Conservation (phyloP, 2,113 vertebrate genomes). For the Chaenocephalus aceratus region DNA sequence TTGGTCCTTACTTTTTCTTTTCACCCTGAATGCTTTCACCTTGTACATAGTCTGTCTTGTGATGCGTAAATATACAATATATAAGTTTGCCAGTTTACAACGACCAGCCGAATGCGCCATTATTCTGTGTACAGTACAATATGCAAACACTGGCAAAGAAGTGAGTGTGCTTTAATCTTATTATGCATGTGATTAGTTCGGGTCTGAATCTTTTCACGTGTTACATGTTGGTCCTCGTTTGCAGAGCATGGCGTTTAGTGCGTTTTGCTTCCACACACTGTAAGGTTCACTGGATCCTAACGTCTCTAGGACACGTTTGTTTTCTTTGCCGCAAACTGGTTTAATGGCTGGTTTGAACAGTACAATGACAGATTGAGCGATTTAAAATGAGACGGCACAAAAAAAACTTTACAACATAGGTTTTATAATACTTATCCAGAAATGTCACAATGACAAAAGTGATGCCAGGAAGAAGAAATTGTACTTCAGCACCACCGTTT, state of each 20-base stretch:
- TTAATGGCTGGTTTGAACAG: slow-evolving; percentile 8
- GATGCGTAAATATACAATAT: slow-evolving; percentile 22
- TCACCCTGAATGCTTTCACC: slow-evolving; percentile 59
- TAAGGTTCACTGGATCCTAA: slow-evolving; percentile 36
- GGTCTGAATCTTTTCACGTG: slow-evolving; percentile 50
- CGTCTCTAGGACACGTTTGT: slow-evolving; percentile 10
- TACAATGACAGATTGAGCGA: not conserved
- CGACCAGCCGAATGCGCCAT: slow-evolving; percentile 72
- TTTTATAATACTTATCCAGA: slow-evolving; percentile 1
- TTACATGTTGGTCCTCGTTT: slow-evolving; percentile 36
- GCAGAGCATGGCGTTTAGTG: slow-evolving; percentile 31
- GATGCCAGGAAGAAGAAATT: not conserved
- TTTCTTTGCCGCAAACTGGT: slow-evolving; percentile 21
- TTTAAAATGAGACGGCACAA: slow-evolving; percentile 22
- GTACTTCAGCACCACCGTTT: too few species aligned
- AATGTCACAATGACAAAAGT: not conserved
- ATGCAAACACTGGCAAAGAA: slow-evolving; percentile 79
- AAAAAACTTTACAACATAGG: slow-evolving; percentile 34
- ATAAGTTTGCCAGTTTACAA: slow-evolving; percentile 74
- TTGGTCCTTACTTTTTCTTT: slow-evolving; percentile 54
- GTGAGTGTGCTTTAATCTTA: slow-evolving; percentile 61
- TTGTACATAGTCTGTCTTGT: slow-evolving; percentile 52
- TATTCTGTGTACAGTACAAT: slow-evolving; percentile 76
- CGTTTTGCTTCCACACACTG: slow-evolving; percentile 22
- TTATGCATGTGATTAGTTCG: slow-evolving; percentile 33